Evolutionary conservation across 2,797 vertebrate genomes (phyloP).

Genomic region (Enteromius trimaculatus): DNA sequence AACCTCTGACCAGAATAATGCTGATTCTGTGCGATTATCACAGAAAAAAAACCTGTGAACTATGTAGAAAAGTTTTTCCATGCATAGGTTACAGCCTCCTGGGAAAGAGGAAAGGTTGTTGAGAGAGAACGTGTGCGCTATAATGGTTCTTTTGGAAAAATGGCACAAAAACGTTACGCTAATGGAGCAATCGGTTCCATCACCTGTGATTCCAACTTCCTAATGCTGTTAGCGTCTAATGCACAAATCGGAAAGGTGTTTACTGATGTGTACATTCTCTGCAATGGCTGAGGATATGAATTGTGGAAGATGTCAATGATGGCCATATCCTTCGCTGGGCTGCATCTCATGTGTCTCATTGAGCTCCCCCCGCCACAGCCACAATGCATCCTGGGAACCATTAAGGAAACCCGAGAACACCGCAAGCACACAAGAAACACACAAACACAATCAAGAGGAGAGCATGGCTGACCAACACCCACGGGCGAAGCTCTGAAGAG

Average conservation of each 20-base stretch:
- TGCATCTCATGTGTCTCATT: slow-evolving; percentile 80
- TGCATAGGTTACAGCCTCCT: slow-evolving; percentile 54
- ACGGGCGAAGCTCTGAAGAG: slow-evolving; percentile 28
- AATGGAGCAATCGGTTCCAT: slow-evolving; percentile 25
- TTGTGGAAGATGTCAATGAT: slow-evolving; percentile 49
- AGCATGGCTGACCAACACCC: slow-evolving; percentile 60
- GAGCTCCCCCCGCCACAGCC: slow-evolving; percentile 78
- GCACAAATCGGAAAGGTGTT: slow-evolving; percentile 44
- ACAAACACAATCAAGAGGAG: slow-evolving; percentile 76
- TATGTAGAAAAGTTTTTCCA: slow-evolving; percentile 55
- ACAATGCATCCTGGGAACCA: slow-evolving; percentile 86
- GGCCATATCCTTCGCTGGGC: slow-evolving; percentile 70
- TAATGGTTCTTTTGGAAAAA: slow-evolving; percentile 44
- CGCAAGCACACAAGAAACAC: slow-evolving; percentile 78
- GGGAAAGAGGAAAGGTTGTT: slow-evolving; percentile 46
- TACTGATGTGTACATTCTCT: slow-evolving; percentile 34
- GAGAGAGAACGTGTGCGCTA: neutral
- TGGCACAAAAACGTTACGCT: slow-evolving; percentile 3
- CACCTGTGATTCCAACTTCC: slow-evolving; percentile 15
- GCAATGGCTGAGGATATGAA: slow-evolving; percentile 38
- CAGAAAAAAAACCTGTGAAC: slow-evolving; percentile 60
- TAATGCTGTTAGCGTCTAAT: slow-evolving; percentile 45
- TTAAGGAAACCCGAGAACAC: slow-evolving; percentile 84
- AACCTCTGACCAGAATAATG: slow-evolving; percentile 65
- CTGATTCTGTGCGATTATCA: slow-evolving; percentile 73